These are phyloP conservation scores for Euzophera pinguis DNA, from an alignment of 2,888 invertebrate genomes.

Conservation along the genomic window DNA sequence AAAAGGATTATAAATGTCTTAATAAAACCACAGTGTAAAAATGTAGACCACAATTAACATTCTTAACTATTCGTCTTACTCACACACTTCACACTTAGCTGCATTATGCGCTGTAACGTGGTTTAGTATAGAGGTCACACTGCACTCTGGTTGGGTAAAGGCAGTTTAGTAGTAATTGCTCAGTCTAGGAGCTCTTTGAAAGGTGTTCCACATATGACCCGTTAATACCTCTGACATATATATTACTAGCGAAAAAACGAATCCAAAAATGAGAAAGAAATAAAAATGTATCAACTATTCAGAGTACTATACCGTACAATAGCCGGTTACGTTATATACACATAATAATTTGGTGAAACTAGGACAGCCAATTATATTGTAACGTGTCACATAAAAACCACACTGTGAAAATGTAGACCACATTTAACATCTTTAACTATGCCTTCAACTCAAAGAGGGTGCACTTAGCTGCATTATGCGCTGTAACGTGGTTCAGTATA, in stretches of 20 bases:
- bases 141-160: not conserved
- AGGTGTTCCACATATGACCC: no score
- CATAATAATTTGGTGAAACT: no score
- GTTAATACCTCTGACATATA: no score
- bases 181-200: not conserved
- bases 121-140: not conserved
- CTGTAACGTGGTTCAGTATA: not conserved
- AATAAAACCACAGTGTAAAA: not conserved
- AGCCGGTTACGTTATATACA: no score
- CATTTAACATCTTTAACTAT: not conserved
- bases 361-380: no score
- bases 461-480: not conserved
- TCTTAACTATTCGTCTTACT: not conserved
- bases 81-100: not conserved
- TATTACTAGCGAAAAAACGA: no score
- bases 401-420: not conserved
- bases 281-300: no score
- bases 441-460: not conserved
- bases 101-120: not conserved
- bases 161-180: not conserved
- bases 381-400: not conserved
- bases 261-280: no score
- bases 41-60: not conserved
- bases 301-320: no score
- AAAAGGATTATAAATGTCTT: not conserved